phyloP scores from a whole-genome alignment of 1,140 invertebrate genomes.

The Acromyrmex charruanus region DNA sequence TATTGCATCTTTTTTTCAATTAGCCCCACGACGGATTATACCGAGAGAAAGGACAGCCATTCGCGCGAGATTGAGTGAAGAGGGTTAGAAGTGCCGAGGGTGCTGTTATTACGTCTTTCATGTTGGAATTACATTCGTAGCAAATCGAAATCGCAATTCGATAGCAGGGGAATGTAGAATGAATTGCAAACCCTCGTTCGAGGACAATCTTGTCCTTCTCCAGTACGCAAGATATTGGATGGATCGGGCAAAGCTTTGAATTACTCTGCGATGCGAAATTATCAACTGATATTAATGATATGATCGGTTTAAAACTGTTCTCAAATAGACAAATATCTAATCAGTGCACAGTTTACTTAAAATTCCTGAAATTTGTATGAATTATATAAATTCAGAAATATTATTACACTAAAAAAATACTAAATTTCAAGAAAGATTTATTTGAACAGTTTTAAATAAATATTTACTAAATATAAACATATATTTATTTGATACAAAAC shows the following conservation, averaged over 20 bases:
- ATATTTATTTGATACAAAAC: no score
- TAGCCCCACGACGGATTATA: conserved; percentile 59
- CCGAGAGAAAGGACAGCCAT: neutral
- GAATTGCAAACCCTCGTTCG: neutral
- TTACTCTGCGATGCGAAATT: neutral
- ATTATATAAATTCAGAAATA: no score
- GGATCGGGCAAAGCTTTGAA: no score
- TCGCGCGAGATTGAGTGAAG: neutral
- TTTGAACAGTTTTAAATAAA: no score
- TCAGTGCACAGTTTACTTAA: no score
- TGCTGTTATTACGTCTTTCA: conserved; percentile 59
- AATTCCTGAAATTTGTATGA: no score
- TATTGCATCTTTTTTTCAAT: conserved; percentile 64
- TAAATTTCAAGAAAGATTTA: no score
- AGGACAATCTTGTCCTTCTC: neutral
- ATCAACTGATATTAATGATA: conserved; percentile 53
- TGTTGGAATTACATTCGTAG: conserved; percentile 49
- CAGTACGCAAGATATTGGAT: neutral
- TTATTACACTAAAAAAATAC: no score
- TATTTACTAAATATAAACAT: no score
- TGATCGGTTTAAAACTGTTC: no score
- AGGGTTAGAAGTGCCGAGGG: neutral
- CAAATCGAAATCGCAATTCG: conserved; percentile 58
- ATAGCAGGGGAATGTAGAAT: conserved; percentile 23
- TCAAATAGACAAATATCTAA: no score